Base-by-base conservation (phyloP, 2,888 invertebrate species). In the Epinotia nisella region DNA sequence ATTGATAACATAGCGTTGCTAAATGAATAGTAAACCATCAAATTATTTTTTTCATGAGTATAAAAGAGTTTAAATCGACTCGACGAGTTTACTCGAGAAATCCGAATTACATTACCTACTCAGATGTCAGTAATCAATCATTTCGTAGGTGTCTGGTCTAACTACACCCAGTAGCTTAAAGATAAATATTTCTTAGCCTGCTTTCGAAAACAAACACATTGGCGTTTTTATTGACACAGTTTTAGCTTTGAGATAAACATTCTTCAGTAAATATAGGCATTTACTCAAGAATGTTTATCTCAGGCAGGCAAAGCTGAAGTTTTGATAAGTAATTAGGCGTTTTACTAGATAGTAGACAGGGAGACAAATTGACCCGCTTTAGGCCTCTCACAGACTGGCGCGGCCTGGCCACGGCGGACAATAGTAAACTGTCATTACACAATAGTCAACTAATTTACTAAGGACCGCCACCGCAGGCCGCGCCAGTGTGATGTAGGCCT, bases 191-290 rank as follows among this genome's bases (percentile, higher is more conserved):
- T 55, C 41, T 45, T 1, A 15, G n/a, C 24, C 13, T 29, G 56
- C 66, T 66, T 19, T 24, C 41, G 11, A 11, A 56, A 56, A 17
- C 45, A 39, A 35, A 66, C 17, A 56, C 17, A 66, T 41, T 56
- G 15, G 56, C 66, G 56, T 55, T 41, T 66, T 66, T 66, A 66
- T 66, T 56, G 66, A 56, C 41, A 66, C 39, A 19, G 39, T 41
- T 39, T 59, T 21, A 55, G 53, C 65, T 1, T 65, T 39, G 19
- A 39, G 39, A 56, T 21, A 41, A 56, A 41, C 55, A 66, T 17
- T 41, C 21, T 56, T 11, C 17, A 21, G 35, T 41, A 45, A 56
- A 45, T 41, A 66, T 39, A 17, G 66, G 53, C 41, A 56, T 66
- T 66, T 55, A 41, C 56, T n/a, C n/a, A n/a, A n/a, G n/a, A n/a